Evolutionary conservation across 2,113 vertebrate genomes (phyloP), one percentile per base, ranked within the genome.

Genomic region (Sinocyclocheilus grahami): DNA sequence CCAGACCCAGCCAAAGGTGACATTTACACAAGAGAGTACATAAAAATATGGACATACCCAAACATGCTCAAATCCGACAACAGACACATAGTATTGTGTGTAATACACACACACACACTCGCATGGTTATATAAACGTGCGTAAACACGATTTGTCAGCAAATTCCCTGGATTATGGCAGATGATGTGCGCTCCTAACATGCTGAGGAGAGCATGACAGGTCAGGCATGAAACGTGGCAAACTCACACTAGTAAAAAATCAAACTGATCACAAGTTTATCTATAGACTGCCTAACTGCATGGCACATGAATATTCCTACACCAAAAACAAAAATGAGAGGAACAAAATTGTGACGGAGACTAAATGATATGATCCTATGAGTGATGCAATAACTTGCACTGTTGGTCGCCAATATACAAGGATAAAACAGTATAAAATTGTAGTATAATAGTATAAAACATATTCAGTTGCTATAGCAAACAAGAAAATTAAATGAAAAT

Each of bases 71-170:
- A 27, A 75, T 33, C 67, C 8, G 0, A 39, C 55, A 74, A 63
- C 24, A 62, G 53, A 76, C 55, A 62, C 58, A n/a, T n/a, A 72
- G 37, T 42, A 42, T 10, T 72, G 69, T 72, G 69, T 72, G 8
- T 71, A 39, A 42, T 9, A 20, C 24, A 67, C 63, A 65, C 67
- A 71, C 67, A 71, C 20, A 60, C 55, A 60, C 20, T 72, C 37
- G 5, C 37, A 42, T 72, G 37, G 69, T 78, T 77, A 63, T 33
- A 11, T 85, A 27, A 63, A 48, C 33, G 46, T 53, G 74, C 37
- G 75, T 85, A 42, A 85, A 85, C 14, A 37, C 2, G 18, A 85
- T 72, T 62, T 76, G 75, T 85, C 75, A 67, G 75, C 84, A 78
- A 24, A 78, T 67, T 85, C 60, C 46, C 20, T 48, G 58, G 60